Conservation (phyloP, 2,888 invertebrate species). For the Aromia moschata region DNA sequence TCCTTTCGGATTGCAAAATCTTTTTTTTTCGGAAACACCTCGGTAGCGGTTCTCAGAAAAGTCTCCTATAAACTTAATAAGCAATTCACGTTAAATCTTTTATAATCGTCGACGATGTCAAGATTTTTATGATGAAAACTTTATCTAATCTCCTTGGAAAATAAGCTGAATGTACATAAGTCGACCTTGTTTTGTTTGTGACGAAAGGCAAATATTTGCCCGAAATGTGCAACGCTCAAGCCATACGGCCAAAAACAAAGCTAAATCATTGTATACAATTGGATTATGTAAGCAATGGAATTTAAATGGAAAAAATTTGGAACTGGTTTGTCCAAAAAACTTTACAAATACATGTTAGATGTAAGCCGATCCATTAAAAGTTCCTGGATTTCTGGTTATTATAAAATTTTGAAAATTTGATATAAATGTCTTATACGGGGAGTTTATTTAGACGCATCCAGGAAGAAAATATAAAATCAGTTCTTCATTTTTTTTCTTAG, state of each 20-base stretch:
- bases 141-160: slow-evolving; percentile 23
- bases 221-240: slow-evolving; percentile 10
- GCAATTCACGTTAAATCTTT: slow-evolving; percentile 3
- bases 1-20: background rate
- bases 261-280: background rate
- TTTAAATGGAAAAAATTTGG: too few species aligned
- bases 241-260: background rate
- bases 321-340: too few species aligned
- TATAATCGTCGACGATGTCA: slow-evolving; percentile 8
- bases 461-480: too few species aligned
- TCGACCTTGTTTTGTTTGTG: slow-evolving; percentile 22
- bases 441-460: too few species aligned
- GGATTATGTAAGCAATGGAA: too few species aligned
- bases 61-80: slow-evolving; percentile 1
- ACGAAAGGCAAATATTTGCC: slow-evolving; percentile 18
- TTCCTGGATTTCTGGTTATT: too few species aligned
- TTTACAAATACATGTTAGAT: too few species aligned
- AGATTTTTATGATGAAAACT: slow-evolving; percentile 18
- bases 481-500: too few species aligned
- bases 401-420: too few species aligned
- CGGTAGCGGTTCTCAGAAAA: background rate
- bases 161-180: slow-evolving; percentile 15
- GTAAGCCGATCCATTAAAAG: too few species aligned
- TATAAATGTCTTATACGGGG: too few species aligned
- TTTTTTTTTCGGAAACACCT: background rate